Percentiles rank a stretch among this genome's conserved stretches.
These are phyloP conservation scores for Ceyx cyanopectus DNA, from an alignment of 2,113 vertebrate species.

Conservation along the genomic window DNA sequence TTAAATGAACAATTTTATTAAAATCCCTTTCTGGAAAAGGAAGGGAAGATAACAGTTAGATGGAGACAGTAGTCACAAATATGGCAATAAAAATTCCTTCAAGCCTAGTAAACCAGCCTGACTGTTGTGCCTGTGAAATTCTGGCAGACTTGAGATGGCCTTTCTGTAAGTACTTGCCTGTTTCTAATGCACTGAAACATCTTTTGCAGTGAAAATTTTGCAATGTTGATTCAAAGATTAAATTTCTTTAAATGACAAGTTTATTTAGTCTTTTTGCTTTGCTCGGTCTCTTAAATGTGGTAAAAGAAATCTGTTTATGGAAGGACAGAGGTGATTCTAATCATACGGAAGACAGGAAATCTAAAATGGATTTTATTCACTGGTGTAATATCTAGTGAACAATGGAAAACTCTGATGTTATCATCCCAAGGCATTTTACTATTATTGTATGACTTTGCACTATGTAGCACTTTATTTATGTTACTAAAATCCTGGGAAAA, in stretches of 20 bases:
- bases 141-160: background rate
- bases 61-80: background rate
- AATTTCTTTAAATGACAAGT: background rate
- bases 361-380: background rate
- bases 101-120: background rate
- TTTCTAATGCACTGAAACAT: background rate
- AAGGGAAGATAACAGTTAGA: background rate
- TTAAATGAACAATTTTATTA: background rate
- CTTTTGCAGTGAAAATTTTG: background rate
- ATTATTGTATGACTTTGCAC: background rate
- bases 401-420: slow-evolving; percentile 17
- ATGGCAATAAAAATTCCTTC: background rate
- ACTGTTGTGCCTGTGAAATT: background rate
- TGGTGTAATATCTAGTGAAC: slow-evolving; percentile 17
- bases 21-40: background rate
- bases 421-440: background rate
- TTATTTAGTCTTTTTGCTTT: background rate
- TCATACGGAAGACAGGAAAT: background rate
- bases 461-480: background rate
- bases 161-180: background rate
- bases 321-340: background rate
- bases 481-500: background rate
- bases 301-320: background rate
- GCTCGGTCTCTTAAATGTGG: background rate
- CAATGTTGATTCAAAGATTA: background rate